Evolutionary conservation across 2,113 vertebrate species (phyloP).

Genomic region (Scomber colias): DNA sequence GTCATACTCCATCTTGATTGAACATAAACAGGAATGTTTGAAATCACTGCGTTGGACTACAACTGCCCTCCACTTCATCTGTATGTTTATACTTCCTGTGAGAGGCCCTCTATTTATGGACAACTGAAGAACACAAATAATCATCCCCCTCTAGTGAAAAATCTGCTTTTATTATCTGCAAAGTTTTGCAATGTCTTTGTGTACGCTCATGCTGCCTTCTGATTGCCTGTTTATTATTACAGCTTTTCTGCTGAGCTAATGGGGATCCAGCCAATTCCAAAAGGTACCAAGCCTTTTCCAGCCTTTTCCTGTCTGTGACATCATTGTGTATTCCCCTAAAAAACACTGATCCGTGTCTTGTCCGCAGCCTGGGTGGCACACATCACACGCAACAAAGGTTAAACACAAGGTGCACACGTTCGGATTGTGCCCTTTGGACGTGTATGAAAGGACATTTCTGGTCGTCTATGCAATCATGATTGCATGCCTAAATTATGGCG

Average conservation of each 20-base stretch:
- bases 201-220: conserved; percentile 92
- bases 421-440: conserved; percentile 86
- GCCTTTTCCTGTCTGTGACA: conserved; percentile 96
- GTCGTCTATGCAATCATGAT: conserved; percentile 81
- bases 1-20: conserved; percentile 90
- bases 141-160: conserved; percentile 92
- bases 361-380: conserved; percentile 96
- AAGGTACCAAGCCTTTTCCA: conserved; percentile 92
- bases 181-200: conserved; percentile 95
- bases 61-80: conserved; percentile 90
- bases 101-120: conserved; percentile 97
- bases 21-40: conserved; percentile 96
- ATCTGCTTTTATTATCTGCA: conserved; percentile 97
- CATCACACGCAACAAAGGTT: conserved; percentile 85
- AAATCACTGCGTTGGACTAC: conserved; percentile 89
- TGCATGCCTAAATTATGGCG: conserved; percentile 24
- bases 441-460: conserved; percentile 84
- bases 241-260: conserved; percentile 92
- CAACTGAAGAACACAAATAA: conserved; percentile 97
- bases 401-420: conserved; percentile 90
- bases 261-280: conserved; percentile 89
- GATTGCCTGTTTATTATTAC: conserved; percentile 99
- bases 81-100: conserved; percentile 96
- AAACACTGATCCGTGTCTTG: conserved; percentile 93
- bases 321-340: conserved; percentile 93